Evolutionary conservation across 1,140 invertebrate genomes (phyloP).

Genomic region (Psix sp.): DNA sequence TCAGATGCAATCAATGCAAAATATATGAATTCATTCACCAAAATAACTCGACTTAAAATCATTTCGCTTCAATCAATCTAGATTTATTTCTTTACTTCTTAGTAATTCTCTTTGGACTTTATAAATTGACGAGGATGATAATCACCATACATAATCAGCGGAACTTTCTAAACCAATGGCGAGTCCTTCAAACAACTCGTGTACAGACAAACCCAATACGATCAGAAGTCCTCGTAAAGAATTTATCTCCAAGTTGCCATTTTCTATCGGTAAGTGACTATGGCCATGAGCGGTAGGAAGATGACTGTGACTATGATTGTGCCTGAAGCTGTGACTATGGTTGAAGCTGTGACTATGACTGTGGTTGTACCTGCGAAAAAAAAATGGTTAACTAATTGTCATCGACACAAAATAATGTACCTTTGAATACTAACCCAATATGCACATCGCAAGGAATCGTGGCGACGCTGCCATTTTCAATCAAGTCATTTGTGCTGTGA

Average conservation of each 20-base stretch:
- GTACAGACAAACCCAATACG: constrained; percentile 91
- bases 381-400: background rate
- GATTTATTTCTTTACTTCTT: too few species aligned
- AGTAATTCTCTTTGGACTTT: too few species aligned
- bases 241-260: constrained; percentile 81
- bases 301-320: constrained; percentile 27
- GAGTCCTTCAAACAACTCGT: constrained; percentile 94
- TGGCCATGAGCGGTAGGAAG: constrained; percentile 64
- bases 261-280: constrained; percentile 72
- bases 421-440: constrained; percentile 13
- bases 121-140: constrained; percentile 5
- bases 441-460: constrained; percentile 33
- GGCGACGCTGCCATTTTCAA: constrained; percentile 60
- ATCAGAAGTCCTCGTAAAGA: constrained; percentile 86
- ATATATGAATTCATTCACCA: too few species aligned
- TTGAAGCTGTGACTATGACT: constrained; percentile 21
- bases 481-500: constrained; percentile 68
- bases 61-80: too few species aligned
- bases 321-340: constrained; percentile 51
- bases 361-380: constrained; percentile 16
- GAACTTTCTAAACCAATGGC: constrained; percentile 89
- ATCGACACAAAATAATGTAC: background rate
- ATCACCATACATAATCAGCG: constrained; percentile 83
- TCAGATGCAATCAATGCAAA: too few species aligned
- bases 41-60: background rate